A percentile compares a stretch with the other conserved stretches of the same genome.
Evolutionary conservation across 2,113 vertebrate genomes (phyloP).

Genomic region (human (Homo sapiens)): DNA sequence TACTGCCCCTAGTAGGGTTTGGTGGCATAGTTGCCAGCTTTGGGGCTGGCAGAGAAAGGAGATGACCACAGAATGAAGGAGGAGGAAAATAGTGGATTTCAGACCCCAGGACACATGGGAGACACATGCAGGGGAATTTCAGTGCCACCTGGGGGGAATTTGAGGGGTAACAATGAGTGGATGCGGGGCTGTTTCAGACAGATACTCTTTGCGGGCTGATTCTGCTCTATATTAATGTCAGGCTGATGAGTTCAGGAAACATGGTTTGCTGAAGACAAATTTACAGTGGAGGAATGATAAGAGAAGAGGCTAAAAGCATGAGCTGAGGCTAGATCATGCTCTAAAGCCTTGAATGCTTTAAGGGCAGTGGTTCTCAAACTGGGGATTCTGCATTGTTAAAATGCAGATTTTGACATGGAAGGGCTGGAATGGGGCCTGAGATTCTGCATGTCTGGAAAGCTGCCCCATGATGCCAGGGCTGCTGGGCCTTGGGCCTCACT

Average conservation of each 20-base stretch:
- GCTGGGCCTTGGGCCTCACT: not conserved
- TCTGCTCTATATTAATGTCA: not conserved
- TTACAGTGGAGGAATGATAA: not conserved
- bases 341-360: not conserved
- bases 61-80: not conserved
- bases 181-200: not conserved
- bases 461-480: not conserved
- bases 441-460: not conserved
- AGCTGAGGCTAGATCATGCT: not conserved
- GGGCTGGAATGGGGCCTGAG: fast-evolving
- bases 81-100: not conserved
- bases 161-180: not conserved
- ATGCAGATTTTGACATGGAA: not conserved
- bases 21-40: not conserved
- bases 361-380: not conserved
- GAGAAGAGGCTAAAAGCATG: not conserved
- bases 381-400: not conserved
- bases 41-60: not conserved
- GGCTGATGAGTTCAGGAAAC: not conserved
- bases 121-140: not conserved
- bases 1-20: not conserved
- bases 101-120: not conserved
- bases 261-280: not conserved
- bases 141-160: not conserved
- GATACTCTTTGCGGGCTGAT: not conserved